Percentiles rank a stretch among this genome's conserved stretches.
Conservation (phyloP, 2,888 invertebrate species). For the Elmis aenea region DNA sequence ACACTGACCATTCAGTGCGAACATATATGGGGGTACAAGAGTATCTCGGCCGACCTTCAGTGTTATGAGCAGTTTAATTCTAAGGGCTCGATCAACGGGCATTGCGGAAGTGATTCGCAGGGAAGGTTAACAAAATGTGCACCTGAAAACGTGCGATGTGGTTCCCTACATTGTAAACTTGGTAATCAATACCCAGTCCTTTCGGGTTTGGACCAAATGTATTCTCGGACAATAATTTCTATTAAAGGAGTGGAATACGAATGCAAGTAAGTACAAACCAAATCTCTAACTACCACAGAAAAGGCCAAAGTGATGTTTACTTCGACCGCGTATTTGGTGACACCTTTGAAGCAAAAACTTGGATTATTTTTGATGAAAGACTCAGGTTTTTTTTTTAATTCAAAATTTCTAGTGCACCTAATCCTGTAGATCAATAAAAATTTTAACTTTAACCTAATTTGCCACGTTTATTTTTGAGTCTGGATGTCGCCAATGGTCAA, state of each 20-base stretch:
- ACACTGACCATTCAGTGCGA: slow-evolving; percentile 85
- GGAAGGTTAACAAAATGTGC: slow-evolving; percentile 80
- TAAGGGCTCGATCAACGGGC: slow-evolving; percentile 91
- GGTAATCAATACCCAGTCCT: slow-evolving; percentile 80
- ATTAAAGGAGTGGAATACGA: slow-evolving; percentile 86
- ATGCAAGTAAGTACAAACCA: slow-evolving; percentile 98
- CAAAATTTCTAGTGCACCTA: too few species aligned
- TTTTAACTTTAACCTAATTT: too few species aligned
- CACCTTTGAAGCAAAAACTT: too few species aligned
- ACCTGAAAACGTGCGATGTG: slow-evolving; percentile 76
- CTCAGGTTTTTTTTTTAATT: too few species aligned
- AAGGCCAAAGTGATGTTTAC: too few species aligned
- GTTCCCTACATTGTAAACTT: slow-evolving; percentile 89
- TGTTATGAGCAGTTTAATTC: slow-evolving; percentile 95
- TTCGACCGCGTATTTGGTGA: too few species aligned
- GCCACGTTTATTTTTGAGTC: too few species aligned
- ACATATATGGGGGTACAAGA: slow-evolving; percentile 88
- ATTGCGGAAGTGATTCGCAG: slow-evolving; percentile 79
- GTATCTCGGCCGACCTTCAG: slow-evolving; percentile 73
- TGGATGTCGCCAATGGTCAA: too few species aligned
- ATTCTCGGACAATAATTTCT: slow-evolving; percentile 83
- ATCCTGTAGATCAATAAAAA: too few species aligned
- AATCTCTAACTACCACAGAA: too few species aligned
- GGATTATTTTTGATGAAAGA: too few species aligned
- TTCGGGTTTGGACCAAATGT: slow-evolving; percentile 74